Percentiles rank a stretch among this genome's conserved stretches.
Evolutionary conservation across 1,140 invertebrate species (phyloP).

Genomic region (Drosophila mojavensis): DNA sequence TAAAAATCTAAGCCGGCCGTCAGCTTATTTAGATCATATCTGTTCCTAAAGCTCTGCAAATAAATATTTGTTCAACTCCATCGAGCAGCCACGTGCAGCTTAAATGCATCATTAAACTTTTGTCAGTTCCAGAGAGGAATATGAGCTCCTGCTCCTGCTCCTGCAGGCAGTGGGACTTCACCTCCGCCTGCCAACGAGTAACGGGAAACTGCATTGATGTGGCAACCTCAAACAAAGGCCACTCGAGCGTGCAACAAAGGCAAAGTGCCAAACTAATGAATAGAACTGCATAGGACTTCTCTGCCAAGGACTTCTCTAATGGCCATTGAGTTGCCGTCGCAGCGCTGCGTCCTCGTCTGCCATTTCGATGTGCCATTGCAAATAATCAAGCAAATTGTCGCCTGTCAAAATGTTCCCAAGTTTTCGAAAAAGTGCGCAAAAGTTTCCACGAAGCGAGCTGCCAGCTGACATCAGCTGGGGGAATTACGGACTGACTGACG

Average conservation of each 20-base stretch:
- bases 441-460: constrained; percentile 28
- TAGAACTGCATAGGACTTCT: constrained; percentile 32
- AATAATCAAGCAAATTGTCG: constrained; percentile 78
- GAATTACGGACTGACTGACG: neutral
- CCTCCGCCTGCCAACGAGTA: neutral
- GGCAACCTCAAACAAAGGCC: constrained; percentile 55
- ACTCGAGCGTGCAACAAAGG: constrained; percentile 57
- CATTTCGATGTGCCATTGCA: constrained; percentile 30
- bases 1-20: neutral
- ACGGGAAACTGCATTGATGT: constrained; percentile 35
- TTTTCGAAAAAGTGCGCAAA: constrained; percentile 56
- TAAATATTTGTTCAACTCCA: constrained; percentile 22
- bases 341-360: neutral
- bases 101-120: constrained; percentile 82
- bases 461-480: constrained; percentile 15
- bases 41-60: constrained; percentile 3
- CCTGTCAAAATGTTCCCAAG: constrained; percentile 70
- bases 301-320: constrained; percentile 21
- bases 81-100: constrained; percentile 47
- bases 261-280: constrained; percentile 72
- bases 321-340: neutral
- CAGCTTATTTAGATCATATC: neutral
- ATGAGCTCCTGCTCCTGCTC: no score
- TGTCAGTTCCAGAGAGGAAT: constrained; percentile 40
- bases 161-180: neutral